phyloP scores from a whole-genome alignment of 2,888 invertebrate species.

The Eurytoma adleriae region DNA sequence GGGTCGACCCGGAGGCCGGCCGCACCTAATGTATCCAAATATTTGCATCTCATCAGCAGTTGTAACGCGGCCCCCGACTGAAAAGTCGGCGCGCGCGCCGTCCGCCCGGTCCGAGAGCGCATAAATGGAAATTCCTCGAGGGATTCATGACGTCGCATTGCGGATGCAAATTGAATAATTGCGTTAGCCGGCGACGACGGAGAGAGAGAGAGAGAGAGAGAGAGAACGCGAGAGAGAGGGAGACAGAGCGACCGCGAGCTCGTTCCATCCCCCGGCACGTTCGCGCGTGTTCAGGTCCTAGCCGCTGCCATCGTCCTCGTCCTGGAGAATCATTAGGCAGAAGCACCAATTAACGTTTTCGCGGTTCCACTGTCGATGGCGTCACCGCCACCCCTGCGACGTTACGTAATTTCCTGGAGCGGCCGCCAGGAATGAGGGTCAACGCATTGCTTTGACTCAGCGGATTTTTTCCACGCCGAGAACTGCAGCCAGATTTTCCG shows the following conservation, averaged over 20 bases:
- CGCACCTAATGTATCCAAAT: slow-evolving; percentile 50
- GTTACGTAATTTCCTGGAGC: neutral
- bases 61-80: slow-evolving; percentile 18
- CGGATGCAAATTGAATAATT: slow-evolving; percentile 57
- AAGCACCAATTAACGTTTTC: slow-evolving; percentile 2
- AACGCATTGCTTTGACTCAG: too few relatives aligned
- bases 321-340: slow-evolving; percentile 29
- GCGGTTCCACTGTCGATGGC: neutral
- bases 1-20: neutral
- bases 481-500: too few relatives aligned
- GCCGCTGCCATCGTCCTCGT: neutral
- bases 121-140: slow-evolving; percentile 54
- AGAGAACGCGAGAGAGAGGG: too few relatives aligned
- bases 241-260: too few relatives aligned
- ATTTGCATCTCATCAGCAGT: slow-evolving; percentile 53
- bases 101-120: slow-evolving; percentile 2
- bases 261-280: slow-evolving; percentile 17
- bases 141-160: slow-evolving; percentile 54
- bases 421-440: neutral
- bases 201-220: neutral
- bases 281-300: neutral
- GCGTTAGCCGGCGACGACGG: slow-evolving; percentile 22
- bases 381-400: neutral
- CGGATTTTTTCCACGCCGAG: too few relatives aligned
- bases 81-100: slow-evolving; percentile 20